Base-by-base conservation (phyloP, 2,797 vertebrate genomes). In the Decapterus maruadsi region DNA sequence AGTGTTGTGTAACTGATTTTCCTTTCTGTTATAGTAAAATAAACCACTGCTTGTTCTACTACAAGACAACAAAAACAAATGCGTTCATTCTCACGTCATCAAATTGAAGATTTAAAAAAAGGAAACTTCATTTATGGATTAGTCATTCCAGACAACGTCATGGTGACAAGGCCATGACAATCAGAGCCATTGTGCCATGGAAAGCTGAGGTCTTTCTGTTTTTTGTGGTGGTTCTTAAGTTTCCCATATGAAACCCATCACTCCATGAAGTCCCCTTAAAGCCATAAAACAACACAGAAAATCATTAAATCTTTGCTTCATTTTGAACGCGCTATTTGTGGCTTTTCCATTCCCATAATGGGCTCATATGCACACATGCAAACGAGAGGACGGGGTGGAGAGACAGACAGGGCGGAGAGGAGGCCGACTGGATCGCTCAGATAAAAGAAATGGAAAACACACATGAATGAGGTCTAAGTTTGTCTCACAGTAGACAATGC, bases 241-340 rank as follows among this genome's bases (percentile, higher is more conserved):
- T 36, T 36, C 72, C 76, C 85, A 89, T 90, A 86, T 93, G 92
- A 93, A 93, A 94, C 76, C 45, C 83, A 91, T 93, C 88, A 84
- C 81, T 79, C 78, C 76, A 68, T 56, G 63, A 83, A 89, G 83
- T 84, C 71, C 56, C 81, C 63, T 85, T 80, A 59, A 89, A 92
- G 65, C 80, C 82, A 77, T 87, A 82, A 89, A 92, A 92, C 89
- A 87, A 91, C 88, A 90, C 78, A 91, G 80, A 91, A 90, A 93
- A 85, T 87, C 88, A 84, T 92, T 89, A 93, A 91, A 76, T 63
- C 78, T 81, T 79, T 79, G 89, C 85, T 83, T 82, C 71, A 75
- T 90, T 92, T 78, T 85, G 56, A 83, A 75, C 77, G 72, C 69
- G 48, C 69, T 82, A 81, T 87, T 92, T 92, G 89, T 67, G 86